Percentiles rank a stretch among this genome's conserved stretches.
Conservation (phyloP, 2,797 vertebrate genomes). For the Sarcoramphus papa region DNA sequence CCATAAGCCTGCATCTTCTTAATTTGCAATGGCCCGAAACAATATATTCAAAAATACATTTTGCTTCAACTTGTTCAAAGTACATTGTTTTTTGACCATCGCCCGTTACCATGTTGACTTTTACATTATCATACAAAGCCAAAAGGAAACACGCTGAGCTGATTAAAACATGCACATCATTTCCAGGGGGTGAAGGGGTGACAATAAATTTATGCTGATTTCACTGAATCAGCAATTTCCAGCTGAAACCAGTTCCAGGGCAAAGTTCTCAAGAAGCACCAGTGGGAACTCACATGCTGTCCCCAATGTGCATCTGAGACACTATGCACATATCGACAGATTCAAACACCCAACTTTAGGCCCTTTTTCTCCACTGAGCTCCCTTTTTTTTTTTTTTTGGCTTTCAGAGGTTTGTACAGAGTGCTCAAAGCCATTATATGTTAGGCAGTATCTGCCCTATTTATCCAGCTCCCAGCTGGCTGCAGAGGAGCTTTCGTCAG, state of each 20-base stretch:
- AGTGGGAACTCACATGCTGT: neutral
- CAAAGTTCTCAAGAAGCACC: neutral
- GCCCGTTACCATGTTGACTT: neutral
- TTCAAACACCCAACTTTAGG: neutral
- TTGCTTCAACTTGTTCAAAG: neutral
- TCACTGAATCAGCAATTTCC: neutral
- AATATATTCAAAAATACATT: neutral
- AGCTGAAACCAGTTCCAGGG: neutral
- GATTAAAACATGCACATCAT: neutral
- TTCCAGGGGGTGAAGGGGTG: neutral
- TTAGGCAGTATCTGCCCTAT: neutral
- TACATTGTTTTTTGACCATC: constrained; percentile 1
- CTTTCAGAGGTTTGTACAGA: neutral
- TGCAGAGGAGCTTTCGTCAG: constrained; percentile 5
- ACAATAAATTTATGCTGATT: neutral
- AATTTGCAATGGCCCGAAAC: neutral
- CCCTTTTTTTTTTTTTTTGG: neutral
- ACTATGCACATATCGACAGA: fast-evolving
- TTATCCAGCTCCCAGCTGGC: constrained; percentile 4
- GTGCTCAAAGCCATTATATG: neutral
- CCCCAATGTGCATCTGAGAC: neutral
- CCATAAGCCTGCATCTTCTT: neutral
- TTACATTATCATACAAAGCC: neutral
- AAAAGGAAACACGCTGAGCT: neutral
- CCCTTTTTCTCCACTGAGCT: neutral